Evolutionary conservation across 2,113 vertebrate genomes (phyloP), one percentile per base, ranked within the genome.

Genomic region (Halcyon malimbica): DNA sequence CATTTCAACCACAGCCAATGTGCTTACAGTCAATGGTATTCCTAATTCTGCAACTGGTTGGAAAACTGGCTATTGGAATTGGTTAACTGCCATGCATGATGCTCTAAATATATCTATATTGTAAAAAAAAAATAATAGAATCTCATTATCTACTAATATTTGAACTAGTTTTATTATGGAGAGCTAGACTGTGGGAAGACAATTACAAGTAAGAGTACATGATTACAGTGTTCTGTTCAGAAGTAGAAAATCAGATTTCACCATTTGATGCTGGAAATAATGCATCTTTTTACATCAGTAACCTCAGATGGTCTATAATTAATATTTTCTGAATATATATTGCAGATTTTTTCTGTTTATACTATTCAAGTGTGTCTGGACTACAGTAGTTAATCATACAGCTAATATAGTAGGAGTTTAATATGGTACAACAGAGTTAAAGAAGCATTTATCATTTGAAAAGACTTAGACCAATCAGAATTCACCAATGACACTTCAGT

Each of bases 211-310:
- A 77, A 76, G 42, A 68, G 7, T 42, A 25, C 8, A 16, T 78
- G 65, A 92, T 88, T 94, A 69, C 26, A 80, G 75, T 50, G 25
- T 71, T 92, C 42, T 93, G 57, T 67, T 94, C 70, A 80, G 65
- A 51, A 89, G n/a, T 83, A 16, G 63, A 93, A 96, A 95, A 94
- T 82, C 31, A 64, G 31, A 83, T 89, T 86, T 91, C 69, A 67
- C 37, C 83, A 21, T 62, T 93, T 86, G 86, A 24, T 83, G 33
- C 23, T 74, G 71, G 75, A 90, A 92, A 92, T 88, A 86, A 93
- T 39, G 5, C 54, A 87, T 69, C 53, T 82, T 95, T 93, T 96
- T 83, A 73, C 37, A 77, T 85, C 60, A 80, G 37, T 94, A 90
- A 70, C 31, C 13, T 88, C 42, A 57, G 42, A 83, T 46, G 69